These are phyloP conservation scores for Cricetomys ansorgei DNA, from an alignment of 2,113 vertebrate species.

Conservation along the genomic window DNA sequence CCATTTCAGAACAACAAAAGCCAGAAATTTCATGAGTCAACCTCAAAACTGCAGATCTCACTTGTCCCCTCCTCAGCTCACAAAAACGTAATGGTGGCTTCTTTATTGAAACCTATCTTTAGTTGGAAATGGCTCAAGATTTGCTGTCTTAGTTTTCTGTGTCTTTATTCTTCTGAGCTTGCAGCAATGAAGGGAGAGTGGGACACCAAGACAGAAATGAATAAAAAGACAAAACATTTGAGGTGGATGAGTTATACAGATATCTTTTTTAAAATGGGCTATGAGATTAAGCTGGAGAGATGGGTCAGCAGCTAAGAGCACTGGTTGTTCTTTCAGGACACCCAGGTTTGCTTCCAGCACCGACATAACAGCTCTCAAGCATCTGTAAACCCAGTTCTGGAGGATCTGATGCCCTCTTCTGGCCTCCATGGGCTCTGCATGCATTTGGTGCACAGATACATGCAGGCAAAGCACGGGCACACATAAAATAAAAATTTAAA, in stretches of 20 bases:
- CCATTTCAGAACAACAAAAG: neutral
- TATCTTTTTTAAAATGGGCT: neutral
- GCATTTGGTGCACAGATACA: neutral
- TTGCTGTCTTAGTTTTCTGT: rapidly evolving
- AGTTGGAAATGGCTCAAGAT: neutral
- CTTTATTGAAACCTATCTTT: neutral
- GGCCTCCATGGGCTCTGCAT: neutral
- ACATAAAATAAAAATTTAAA: neutral
- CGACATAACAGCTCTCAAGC: neutral
- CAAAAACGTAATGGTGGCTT: neutral
- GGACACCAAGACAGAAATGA: neutral
- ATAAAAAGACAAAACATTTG: neutral
- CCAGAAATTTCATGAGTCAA: neutral
- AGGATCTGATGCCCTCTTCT: neutral
- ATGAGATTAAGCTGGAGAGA: neutral
- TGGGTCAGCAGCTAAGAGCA: neutral
- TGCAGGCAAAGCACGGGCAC: neutral
- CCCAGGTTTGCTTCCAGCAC: neutral
- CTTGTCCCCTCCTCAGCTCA: neutral
- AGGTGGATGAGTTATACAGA: neutral
- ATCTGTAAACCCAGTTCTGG: neutral
- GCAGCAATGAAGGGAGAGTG: neutral
- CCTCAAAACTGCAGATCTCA: neutral
- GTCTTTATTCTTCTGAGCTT: neutral
- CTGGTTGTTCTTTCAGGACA: neutral